Evolutionary conservation across 2,797 vertebrate species (phyloP).

Genomic region (Thaleichthys pacificus): DNA sequence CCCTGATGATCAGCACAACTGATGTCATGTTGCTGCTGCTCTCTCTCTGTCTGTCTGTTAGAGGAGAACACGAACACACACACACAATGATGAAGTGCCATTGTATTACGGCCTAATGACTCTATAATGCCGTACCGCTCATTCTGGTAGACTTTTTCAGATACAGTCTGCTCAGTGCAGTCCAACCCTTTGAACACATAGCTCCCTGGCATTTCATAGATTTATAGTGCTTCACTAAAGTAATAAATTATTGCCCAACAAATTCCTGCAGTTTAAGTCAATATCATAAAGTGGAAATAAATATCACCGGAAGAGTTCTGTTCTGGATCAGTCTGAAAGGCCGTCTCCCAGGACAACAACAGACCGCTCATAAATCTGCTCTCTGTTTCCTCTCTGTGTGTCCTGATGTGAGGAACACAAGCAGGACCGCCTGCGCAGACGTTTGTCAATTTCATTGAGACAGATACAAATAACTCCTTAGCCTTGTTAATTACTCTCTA

Average conservation of each 20-base stretch:
- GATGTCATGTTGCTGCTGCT: neutral
- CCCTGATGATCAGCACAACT: neutral
- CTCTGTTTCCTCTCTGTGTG: slow-evolving; percentile 63
- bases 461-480: slow-evolving; percentile 58
- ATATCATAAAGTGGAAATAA: slow-evolving; percentile 70
- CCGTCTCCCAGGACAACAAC: slow-evolving; percentile 61
- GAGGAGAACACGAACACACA: neutral
- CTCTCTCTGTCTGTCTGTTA: neutral
- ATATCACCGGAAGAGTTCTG: slow-evolving; percentile 67
- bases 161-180: neutral
- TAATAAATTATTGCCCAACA: slow-evolving; percentile 67
- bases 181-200: slow-evolving; percentile 46
- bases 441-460: slow-evolving; percentile 55
- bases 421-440: slow-evolving; percentile 41
- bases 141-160: neutral
- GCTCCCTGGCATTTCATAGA: slow-evolving; percentile 37
- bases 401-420: slow-evolving; percentile 56
- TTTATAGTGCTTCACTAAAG: slow-evolving; percentile 68
- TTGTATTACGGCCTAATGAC: neutral
- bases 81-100: neutral
- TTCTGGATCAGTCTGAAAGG: slow-evolving; percentile 69
- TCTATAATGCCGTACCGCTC: neutral
- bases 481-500: slow-evolving; percentile 42
- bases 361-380: slow-evolving; percentile 69
- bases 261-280: slow-evolving; percentile 75